phyloP scores from a whole-genome alignment of 2,888 invertebrate species.

The Parochlus steinenii region DNA sequence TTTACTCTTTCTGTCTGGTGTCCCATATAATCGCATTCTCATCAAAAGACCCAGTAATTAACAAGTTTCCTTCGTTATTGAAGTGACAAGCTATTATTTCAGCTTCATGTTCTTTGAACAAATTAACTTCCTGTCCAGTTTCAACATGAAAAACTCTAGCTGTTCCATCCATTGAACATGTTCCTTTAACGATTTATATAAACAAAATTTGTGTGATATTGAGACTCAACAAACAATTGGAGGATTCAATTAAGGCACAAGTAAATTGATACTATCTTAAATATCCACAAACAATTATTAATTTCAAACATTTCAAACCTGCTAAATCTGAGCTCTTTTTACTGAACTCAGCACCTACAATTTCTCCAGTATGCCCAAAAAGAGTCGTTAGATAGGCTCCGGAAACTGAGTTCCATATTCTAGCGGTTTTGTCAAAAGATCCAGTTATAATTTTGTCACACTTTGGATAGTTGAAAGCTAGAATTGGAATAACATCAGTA shows the following conservation, averaged over 20 bases:
- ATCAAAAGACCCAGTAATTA: conserved; percentile 69
- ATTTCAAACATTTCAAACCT: conserved; percentile 25
- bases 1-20: conserved; percentile 42
- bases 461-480: conserved; percentile 56
- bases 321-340: too few relatives aligned
- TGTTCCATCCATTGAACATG: conserved; percentile 50
- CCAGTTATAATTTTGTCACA: conserved; percentile 59
- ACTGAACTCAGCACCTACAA: conserved; percentile 53
- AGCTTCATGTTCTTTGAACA: conserved; percentile 49
- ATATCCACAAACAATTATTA: too few relatives aligned
- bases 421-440: conserved; percentile 65
- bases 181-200: not conserved
- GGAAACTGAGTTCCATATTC: conserved; percentile 51
- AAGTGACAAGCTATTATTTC: conserved; percentile 61
- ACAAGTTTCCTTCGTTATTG: conserved; percentile 45
- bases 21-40: conserved; percentile 62
- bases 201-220: too few relatives aligned
- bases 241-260: too few relatives aligned
- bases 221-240: too few relatives aligned
- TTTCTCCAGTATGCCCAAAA: conserved; percentile 59
- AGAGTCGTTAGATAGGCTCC: conserved; percentile 50
- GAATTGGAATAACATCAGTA: conserved; percentile 66
- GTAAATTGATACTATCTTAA: too few relatives aligned
- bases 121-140: conserved; percentile 45
- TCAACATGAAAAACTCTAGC: conserved; percentile 52